phyloP scores from a whole-genome alignment of 1,140 invertebrate species.

The Argopecten irradians region DNA sequence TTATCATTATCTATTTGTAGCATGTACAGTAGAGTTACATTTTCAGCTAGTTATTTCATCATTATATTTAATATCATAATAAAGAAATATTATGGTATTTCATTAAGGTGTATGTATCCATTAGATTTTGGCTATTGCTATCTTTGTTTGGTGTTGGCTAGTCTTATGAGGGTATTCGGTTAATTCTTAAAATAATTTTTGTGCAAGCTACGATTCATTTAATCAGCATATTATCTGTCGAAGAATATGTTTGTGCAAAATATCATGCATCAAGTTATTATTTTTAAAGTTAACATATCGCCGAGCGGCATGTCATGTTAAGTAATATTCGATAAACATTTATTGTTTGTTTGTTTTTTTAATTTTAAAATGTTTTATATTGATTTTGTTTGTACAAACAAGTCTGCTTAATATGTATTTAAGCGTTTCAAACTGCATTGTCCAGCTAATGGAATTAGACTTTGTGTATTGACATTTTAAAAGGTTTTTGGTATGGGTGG shows the following conservation, averaged over 20 bases:
- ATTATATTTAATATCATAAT: neutral
- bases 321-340: too few species aligned
- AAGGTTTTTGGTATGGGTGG: neutral
- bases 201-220: too few species aligned
- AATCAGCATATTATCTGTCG: too few species aligned
- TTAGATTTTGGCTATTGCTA: neutral
- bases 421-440: neutral
- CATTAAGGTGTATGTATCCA: neutral
- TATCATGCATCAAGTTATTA: too few species aligned
- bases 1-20: too few species aligned
- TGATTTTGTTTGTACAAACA: constrained; percentile 2
- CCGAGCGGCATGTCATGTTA: too few species aligned
- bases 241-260: too few species aligned
- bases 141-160: neutral
- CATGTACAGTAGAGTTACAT: neutral
- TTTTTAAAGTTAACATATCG: too few species aligned
- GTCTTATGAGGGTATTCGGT: too few species aligned
- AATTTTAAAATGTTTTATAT: neutral
- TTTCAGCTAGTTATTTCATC: neutral
- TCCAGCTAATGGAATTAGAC: neutral
- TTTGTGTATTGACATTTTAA: constrained; percentile 8
- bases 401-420: neutral
- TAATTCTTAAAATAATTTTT: too few species aligned
- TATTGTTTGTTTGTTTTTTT: neutral
- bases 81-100: too few species aligned